Conservation (phyloP, 2,888 invertebrate genomes). For the Nymphalis urticae region DNA sequence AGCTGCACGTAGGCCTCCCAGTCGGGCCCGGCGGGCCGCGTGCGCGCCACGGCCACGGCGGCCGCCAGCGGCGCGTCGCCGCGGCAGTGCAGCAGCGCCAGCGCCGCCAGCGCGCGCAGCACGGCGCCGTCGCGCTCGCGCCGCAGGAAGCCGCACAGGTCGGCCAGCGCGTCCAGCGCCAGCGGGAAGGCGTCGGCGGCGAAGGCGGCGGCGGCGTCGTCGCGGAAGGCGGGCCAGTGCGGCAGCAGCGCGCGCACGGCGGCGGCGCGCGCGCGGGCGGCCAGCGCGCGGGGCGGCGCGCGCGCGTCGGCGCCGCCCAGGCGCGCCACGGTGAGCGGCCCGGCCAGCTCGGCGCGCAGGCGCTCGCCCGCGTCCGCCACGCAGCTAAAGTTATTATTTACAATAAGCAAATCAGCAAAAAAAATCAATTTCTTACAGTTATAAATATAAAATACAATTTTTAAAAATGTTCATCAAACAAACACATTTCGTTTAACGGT, state of each 20-base stretch:
- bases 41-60: conserved; percentile 78
- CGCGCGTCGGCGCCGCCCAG: conserved; percentile 79
- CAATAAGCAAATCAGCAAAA: too few relatives aligned
- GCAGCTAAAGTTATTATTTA: too few relatives aligned
- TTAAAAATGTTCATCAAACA: too few relatives aligned
- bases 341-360: too few relatives aligned
- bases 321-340: too few relatives aligned
- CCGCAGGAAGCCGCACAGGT: conserved; percentile 74
- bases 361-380: too few relatives aligned
- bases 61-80: too few relatives aligned
- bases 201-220: conserved; percentile 70
- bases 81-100: conserved; percentile 76
- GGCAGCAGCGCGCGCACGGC: conserved; percentile 75
- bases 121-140: conserved; percentile 55
- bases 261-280: conserved; percentile 75
- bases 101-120: conserved; percentile 58
- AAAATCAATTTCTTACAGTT: too few relatives aligned
- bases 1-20: conserved; percentile 83
- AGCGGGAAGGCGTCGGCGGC: conserved; percentile 78
- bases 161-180: conserved; percentile 72
- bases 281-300: conserved; percentile 54
- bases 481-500: too few relatives aligned
- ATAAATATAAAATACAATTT: too few relatives aligned
- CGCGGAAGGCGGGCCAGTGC: too few relatives aligned
- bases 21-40: conserved; percentile 79